Evolutionary conservation across 2,888 invertebrate species (phyloP), one percentile per base, ranked within the genome.

Genomic region (Petrolisthes cinctipes): DNA sequence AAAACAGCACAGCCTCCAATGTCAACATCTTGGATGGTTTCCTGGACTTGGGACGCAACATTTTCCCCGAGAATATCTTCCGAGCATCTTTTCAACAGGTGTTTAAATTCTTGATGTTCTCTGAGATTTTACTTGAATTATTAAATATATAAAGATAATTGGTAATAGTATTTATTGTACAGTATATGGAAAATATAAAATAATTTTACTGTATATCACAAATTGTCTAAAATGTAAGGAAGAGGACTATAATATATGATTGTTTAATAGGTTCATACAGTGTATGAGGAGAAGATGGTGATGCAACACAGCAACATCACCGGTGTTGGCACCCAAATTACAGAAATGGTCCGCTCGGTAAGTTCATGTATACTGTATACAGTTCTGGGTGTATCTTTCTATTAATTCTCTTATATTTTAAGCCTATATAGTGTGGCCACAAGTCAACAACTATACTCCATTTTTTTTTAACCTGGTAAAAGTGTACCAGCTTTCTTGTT

Each of bases 41-140:
- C 91, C 94, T 98, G 92, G 98, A 98, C 94, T 95, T 98, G 92
- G 97, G 98, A 92, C 95, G 97, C 93, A 98, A 98, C 93, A 96
- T 97, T 92, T 96, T 98, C 92, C 97, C 97, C 23, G 97, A 97
- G 93, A 98, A 98, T 93, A 95, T 98, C 91, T 97, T 98, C 92
- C 96, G 97, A 93, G 97, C 98, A 56, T 95, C 97, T 87, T 97
- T 97, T 93, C 96, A 97, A 93, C 97, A 97, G 93, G 94, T 95
- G 92, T 37, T 37, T 37, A 37, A 37, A 37, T 37, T 37, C 37
- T 37, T 37, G 37, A 37, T 37, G 37, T 37, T 37, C 37, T 37
- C 37, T 37, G 37, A 37, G 37, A 37, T 37, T 37, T 37, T 37
- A 37, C 2, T 37, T 37, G 37, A 37, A 37, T 37, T 37, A 37